Evolutionary conservation across 2,888 invertebrate genomes (phyloP).

Genomic region (Hofmannophila pseudospretella): DNA sequence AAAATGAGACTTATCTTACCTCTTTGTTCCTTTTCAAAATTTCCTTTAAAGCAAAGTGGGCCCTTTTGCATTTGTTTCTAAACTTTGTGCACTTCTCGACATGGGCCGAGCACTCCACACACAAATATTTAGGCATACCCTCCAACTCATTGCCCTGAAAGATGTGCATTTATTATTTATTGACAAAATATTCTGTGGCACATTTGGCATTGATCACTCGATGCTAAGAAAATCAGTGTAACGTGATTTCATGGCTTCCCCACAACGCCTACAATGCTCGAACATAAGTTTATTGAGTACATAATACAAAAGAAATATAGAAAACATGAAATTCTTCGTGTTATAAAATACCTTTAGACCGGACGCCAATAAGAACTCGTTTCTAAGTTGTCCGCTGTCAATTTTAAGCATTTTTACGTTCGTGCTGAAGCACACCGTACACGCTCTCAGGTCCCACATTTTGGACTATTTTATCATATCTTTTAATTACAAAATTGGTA

Average conservation of each 20-base stretch:
- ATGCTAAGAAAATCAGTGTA: too few species aligned
- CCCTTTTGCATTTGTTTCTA: constrained; percentile 56
- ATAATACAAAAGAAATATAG: too few species aligned
- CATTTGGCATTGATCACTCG: too few species aligned
- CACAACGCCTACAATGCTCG: too few species aligned
- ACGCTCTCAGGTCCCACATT: constrained; percentile 34
- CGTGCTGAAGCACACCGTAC: constrained; percentile 54
- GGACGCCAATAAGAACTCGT: constrained; percentile 49
- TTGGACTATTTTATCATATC: background rate
- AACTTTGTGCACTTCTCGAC: constrained; percentile 47
- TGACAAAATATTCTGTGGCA: too few species aligned
- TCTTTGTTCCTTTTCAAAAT: constrained; percentile 46
- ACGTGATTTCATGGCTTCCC: too few species aligned
- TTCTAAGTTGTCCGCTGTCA: constrained; percentile 41
- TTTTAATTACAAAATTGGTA: too few species aligned
- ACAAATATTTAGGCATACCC: constrained; percentile 58
- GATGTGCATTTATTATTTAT: too few species aligned
- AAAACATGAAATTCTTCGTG: background rate
- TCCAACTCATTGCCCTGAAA: constrained; percentile 43
- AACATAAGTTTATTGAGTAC: too few species aligned
- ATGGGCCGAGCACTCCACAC: constrained; percentile 48
- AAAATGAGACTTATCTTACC: constrained; percentile 34
- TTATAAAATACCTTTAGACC: constrained; percentile 57
- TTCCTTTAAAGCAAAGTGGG: constrained; percentile 51
- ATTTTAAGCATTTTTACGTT: constrained; percentile 47